These are phyloP conservation scores for Pantherophis vulpinus DNA, from an alignment of 2,797 vertebrate genomes.

Conservation along the genomic window DNA sequence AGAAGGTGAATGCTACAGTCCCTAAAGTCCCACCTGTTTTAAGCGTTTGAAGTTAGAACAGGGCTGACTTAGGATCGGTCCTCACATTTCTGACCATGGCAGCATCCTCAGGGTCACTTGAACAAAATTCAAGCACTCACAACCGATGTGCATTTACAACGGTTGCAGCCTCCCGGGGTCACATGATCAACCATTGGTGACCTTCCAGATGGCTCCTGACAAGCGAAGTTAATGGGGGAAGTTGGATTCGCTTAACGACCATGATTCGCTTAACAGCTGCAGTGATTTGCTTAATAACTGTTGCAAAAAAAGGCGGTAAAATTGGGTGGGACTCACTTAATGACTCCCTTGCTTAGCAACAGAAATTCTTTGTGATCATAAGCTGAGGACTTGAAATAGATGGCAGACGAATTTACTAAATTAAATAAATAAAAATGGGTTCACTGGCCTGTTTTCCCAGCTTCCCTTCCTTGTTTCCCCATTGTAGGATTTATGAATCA, in stretches of 20 bases:
- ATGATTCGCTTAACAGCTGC: not conserved
- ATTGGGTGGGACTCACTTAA: not conserved
- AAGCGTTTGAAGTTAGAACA: not conserved
- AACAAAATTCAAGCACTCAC: not conserved
- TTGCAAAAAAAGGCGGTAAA: not conserved
- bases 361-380: not conserved
- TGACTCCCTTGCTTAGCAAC: not conserved
- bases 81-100: not conserved
- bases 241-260: not conserved
- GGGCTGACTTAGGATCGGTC: not conserved
- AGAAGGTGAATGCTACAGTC: not conserved
- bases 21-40: not conserved
- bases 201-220: not conserved
- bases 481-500: not conserved
- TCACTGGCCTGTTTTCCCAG: not conserved
- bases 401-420: not conserved
- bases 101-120: not conserved
- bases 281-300: not conserved
- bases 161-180: not conserved
- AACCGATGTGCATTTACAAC: fast-evolving
- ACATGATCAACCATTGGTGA: fast-evolving
- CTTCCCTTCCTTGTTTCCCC: not conserved
- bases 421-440: not conserved
- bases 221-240: not conserved
- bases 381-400: not conserved